Evolutionary conservation across 1,140 invertebrate species (phyloP).

Genomic region (Neuroterus valhalla): DNA sequence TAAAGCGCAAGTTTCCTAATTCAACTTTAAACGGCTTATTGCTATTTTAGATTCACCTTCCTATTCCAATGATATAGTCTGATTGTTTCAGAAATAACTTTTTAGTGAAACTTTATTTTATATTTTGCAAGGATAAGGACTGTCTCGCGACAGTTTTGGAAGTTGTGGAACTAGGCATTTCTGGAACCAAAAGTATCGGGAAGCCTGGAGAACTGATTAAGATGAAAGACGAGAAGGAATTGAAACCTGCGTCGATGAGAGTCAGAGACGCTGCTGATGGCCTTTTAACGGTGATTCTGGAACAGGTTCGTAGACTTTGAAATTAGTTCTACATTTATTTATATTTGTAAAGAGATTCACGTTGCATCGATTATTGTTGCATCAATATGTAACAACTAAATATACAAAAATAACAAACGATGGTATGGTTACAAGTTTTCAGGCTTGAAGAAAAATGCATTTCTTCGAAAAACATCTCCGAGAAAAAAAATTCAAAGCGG

Average conservation of each 20-base stretch:
- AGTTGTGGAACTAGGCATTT: conserved; percentile 97
- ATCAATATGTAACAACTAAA: no score
- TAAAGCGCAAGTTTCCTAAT: no score
- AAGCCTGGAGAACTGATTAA: conserved; percentile 92
- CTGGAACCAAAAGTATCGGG: conserved; percentile 91
- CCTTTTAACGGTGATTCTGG: conserved; percentile 91
- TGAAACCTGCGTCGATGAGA: conserved; percentile 96
- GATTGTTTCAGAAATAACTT: neutral
- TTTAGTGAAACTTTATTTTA: conserved; percentile 13
- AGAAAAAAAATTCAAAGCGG: no score
- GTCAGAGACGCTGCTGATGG: conserved; percentile 97
- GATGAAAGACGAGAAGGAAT: conserved; percentile 96
- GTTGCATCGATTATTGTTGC: no score
- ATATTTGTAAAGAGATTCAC: neutral
- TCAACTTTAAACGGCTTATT: no score
- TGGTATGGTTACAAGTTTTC: no score
- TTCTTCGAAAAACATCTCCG: no score
- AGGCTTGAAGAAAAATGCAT: no score
- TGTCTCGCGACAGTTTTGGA: conserved; percentile 95
- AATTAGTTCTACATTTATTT: neutral
- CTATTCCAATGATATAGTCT: neutral
- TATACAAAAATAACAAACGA: no score
- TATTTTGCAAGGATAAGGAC: conserved; percentile 84
- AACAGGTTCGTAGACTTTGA: conserved; percentile 80
- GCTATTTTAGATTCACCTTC: no score